Evolutionary conservation across 2,113 vertebrate genomes (phyloP).

Genomic region (Motacilla alba): DNA sequence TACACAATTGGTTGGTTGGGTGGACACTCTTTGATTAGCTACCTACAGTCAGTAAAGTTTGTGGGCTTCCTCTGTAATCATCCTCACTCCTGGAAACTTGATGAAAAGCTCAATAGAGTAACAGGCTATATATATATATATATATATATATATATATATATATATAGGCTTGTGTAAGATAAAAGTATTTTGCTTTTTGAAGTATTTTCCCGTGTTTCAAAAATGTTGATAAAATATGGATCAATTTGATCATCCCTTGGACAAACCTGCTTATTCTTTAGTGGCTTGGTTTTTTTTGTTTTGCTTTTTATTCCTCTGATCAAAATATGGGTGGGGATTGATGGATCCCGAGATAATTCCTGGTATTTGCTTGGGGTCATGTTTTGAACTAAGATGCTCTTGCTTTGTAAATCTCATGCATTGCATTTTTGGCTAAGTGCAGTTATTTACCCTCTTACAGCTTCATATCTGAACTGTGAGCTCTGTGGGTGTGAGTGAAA

Average conservation of each 20-base stretch:
- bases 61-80: not conserved
- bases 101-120: not conserved
- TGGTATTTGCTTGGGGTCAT: not conserved
- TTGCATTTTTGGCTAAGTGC: not conserved
- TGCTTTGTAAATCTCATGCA: not conserved
- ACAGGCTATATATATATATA: not conserved
- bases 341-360: not conserved
- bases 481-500: not conserved
- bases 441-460: not conserved
- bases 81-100: not conserved
- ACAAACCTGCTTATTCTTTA: not conserved
- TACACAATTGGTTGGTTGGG: rapidly evolving
- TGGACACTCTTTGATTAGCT: not conserved
- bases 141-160: no score
- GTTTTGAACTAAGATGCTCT: not conserved
- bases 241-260: not conserved
- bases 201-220: not conserved
- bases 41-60: not conserved
- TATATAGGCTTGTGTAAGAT: not conserved
- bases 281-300: not conserved
- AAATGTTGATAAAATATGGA: not conserved
- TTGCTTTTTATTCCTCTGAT: not conserved
- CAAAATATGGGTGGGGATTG: not conserved
- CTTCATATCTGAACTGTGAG: not conserved
- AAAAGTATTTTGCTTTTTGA: not conserved